These are phyloP conservation scores for Microcebus jonahi DNA, from an alignment of 2,113 vertebrate genomes.

Conservation along the genomic window DNA sequence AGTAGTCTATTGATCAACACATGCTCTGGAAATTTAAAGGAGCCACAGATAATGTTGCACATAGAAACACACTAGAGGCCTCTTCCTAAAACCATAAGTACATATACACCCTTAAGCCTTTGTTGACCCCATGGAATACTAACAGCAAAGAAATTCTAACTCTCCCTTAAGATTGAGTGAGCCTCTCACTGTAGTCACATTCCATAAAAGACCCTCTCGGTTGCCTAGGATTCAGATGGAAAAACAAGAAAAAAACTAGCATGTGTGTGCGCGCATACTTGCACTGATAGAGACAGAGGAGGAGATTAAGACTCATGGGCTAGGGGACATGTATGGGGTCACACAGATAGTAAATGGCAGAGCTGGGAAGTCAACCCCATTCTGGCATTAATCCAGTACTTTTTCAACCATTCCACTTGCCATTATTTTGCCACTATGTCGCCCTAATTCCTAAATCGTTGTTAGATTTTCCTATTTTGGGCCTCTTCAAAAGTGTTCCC, in stretches of 20 bases:
- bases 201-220: background rate
- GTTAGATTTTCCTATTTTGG: background rate
- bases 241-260: background rate
- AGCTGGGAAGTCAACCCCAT: background rate
- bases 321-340: background rate
- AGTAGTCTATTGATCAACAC: background rate
- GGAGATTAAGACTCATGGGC: background rate
- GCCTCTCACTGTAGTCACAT: background rate
- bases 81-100: constrained; percentile 4
- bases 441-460: background rate
- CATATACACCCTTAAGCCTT: background rate
- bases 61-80: background rate
- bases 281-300: background rate
- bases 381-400: background rate
- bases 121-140: constrained; percentile 29
- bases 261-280: background rate
- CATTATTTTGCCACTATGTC: background rate
- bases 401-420: background rate
- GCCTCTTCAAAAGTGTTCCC: background rate
- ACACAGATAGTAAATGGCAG: background rate
- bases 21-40: background rate
- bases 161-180: background rate
- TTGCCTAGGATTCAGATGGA: background rate
- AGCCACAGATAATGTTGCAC: background rate
- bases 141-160: constrained; percentile 30